Evolutionary conservation across 2,888 invertebrate species (phyloP), one percentile per base, ranked within the genome.

Genomic region (Archips xylosteana): DNA sequence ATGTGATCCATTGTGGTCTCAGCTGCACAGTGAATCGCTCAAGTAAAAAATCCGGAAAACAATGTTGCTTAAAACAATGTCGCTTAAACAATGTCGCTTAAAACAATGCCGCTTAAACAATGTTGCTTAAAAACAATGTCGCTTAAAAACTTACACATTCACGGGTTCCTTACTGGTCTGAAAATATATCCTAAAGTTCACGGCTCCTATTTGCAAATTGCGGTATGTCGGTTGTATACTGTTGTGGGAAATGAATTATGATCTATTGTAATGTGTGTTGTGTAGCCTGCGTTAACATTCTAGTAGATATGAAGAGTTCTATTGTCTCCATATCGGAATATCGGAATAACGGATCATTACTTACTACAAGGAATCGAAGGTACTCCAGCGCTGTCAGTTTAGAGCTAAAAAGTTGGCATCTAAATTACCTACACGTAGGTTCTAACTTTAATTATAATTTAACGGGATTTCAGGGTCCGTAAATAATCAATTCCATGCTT

Each of bases 201-300:
- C 91, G 93, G 92, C 90, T 92, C 92, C 90, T 88, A 91, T 93
- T 90, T 92, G 94, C 89, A 88, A 91, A 91, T 90, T 85, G 91
- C 93, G 93, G 94, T 89, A 91, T 91, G 89, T 94, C 91, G 89
- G 89, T 92, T 90, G 87, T 89, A 88, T 87, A 89, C 86, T 91
- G 90, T 92, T 91, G 87, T 92, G 90, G 90, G 87, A 94, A 94
- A 91, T 89, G 86, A 94, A 94, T 39, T 93, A 91, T 87, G 86
- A 89, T 86, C 93, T 94, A 94, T 94, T 94, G 94, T 94, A 93
- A 94, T 91, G 87, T 93, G 92, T 94, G 94, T 91, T 83, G 84
- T 87, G 86, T 91, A 92, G 94, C 93, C 93, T 93, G 94, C 92
- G 78, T 83, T 91, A 89, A 92, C 86, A 85, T 87, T 87, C 87